A percentile compares a stretch with the other conserved stretches of the same genome.
Conservation (phyloP, 2,888 invertebrate species). For the Pheosia tremula region DNA sequence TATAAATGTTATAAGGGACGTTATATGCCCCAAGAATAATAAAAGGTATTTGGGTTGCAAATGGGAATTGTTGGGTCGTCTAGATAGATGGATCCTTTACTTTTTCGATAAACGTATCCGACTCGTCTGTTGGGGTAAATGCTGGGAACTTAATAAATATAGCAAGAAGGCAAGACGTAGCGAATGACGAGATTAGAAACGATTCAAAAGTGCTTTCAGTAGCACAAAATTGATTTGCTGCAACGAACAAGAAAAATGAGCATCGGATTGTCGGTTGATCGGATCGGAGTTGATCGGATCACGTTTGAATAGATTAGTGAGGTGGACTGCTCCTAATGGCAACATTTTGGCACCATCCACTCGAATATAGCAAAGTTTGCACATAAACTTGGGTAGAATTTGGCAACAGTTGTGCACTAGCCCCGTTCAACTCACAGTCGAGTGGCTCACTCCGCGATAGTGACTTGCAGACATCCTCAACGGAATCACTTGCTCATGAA, state of each 20-base stretch:
- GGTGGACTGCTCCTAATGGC: conserved; percentile 18
- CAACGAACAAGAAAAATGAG: too few species aligned
- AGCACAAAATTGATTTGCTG: too few species aligned
- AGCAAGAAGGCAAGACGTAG: not conserved
- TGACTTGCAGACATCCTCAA: conserved; percentile 23
- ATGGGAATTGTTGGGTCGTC: conserved; percentile 19
- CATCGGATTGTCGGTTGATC: too few species aligned
- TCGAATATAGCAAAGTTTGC: conserved; percentile 18
- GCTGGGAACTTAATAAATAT: conserved; percentile 21
- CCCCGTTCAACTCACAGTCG: conserved; percentile 17
- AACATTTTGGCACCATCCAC: conserved; percentile 23
- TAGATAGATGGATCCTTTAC: conserved; percentile 25
- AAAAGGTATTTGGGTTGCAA: conserved; percentile 25
- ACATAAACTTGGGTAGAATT: conserved; percentile 30
- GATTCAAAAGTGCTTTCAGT: conserved; percentile 14
- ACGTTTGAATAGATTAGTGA: conserved; percentile 10
- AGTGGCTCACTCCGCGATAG: conserved; percentile 19
- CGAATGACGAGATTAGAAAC: conserved; percentile 19
- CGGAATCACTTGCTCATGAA: not conserved
- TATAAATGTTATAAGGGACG: conserved; percentile 7
- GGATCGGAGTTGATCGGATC: too few species aligned
- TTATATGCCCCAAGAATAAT: conserved; percentile 24
- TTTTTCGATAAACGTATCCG: conserved; percentile 25
- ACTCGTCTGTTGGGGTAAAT: conserved; percentile 4
- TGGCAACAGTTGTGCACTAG: conserved; percentile 35